Conservation (phyloP, 2,888 invertebrate genomes). For the Agonopterix heracliana region DNA sequence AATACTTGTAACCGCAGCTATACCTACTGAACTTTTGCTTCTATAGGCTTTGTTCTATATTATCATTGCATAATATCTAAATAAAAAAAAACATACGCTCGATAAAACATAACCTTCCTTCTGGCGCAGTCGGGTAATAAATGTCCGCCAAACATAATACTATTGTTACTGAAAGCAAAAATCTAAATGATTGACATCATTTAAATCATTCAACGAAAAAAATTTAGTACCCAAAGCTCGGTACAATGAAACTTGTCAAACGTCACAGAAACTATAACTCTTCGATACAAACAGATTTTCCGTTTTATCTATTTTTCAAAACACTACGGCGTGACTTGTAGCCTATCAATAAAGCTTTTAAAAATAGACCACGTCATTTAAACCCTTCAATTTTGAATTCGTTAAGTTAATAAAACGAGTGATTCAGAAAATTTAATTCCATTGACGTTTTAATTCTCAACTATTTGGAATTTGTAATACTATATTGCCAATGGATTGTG, state of each 20-base stretch:
- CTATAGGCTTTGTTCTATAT: too few species aligned
- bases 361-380: slow-evolving; percentile 25
- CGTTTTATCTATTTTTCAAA: slow-evolving; percentile 49
- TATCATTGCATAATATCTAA: too few species aligned
- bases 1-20: too few species aligned
- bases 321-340: slow-evolving; percentile 20
- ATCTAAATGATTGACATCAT: neutral
- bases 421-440: too few species aligned
- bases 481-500: too few species aligned
- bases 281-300: slow-evolving; percentile 40
- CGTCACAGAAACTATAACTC: slow-evolving; percentile 11
- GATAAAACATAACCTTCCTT: too few species aligned
- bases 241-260: neutral
- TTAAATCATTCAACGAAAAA: neutral
- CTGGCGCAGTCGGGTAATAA: too few species aligned
- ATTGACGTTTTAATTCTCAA: too few species aligned
- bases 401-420: neutral
- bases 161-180: neutral
- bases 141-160: too few species aligned
- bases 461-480: too few species aligned
- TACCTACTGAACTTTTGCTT: too few species aligned
- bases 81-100: too few species aligned
- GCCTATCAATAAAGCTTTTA: slow-evolving; percentile 30
- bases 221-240: neutral
- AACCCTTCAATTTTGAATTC: neutral